phyloP scores from a whole-genome alignment of 2,797 vertebrate genomes.

The Miichthys miiuy region DNA sequence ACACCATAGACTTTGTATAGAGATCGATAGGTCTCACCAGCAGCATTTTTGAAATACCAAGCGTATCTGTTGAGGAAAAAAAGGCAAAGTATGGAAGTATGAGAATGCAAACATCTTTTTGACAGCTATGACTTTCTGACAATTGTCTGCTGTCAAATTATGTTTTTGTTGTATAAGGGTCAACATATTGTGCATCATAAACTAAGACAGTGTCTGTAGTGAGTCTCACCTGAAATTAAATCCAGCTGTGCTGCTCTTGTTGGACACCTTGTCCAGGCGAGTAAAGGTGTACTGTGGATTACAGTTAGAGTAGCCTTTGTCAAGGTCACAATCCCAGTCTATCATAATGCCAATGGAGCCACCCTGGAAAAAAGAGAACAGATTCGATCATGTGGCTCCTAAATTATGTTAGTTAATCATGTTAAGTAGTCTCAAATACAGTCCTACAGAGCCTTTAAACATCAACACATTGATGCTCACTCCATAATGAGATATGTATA shows the following conservation, averaged over 20 bases:
- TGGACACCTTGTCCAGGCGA: constrained; percentile 85
- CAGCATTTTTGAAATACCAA: constrained; percentile 86
- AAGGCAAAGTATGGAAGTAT: neutral
- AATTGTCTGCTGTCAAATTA: neutral
- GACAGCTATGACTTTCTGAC: neutral
- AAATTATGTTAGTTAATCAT: neutral
- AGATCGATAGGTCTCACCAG: constrained; percentile 84
- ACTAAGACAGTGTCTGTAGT: neutral
- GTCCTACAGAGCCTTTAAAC: neutral
- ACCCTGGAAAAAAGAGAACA: constrained; percentile 80
- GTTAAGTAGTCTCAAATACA: neutral
- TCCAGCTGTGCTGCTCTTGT: constrained; percentile 82
- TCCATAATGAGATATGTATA: neutral
- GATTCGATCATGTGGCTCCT: neutral
- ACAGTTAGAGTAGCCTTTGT: constrained; percentile 87
- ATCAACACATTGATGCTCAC: neutral
- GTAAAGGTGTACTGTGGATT: constrained; percentile 90
- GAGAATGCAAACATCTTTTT: neutral
- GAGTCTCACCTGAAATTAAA: constrained; percentile 92
- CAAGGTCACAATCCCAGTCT: constrained; percentile 94
- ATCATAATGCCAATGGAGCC: constrained; percentile 92
- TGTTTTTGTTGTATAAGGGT: neutral
- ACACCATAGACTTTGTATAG: constrained; percentile 92
- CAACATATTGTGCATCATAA: neutral
- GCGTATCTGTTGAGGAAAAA: constrained; percentile 82